These are phyloP conservation scores for Euthynnus affinis DNA, from an alignment of 2,797 vertebrate genomes.

Conservation along the genomic window DNA sequence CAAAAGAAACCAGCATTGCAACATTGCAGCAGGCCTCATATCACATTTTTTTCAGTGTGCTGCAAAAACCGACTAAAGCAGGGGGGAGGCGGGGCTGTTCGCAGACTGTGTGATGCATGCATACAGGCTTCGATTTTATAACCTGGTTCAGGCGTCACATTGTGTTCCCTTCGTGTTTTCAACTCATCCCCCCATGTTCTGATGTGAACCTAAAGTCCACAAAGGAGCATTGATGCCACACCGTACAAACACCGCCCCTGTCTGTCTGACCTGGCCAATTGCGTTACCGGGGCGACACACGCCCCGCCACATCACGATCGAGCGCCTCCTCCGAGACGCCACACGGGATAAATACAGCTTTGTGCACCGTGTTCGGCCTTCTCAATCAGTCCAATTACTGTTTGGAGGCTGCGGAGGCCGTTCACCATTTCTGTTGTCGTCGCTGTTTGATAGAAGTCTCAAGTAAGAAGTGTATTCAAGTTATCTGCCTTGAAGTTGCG, in stretches of 20 bases:
- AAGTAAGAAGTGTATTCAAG: slow-evolving; percentile 69
- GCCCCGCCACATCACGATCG: slow-evolving; percentile 71
- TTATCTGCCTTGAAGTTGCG: background rate
- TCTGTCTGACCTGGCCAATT: slow-evolving; percentile 70
- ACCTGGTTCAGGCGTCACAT: slow-evolving; percentile 18
- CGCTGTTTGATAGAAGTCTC: slow-evolving; percentile 39
- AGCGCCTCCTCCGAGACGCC: slow-evolving; percentile 37
- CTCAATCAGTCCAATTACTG: slow-evolving; percentile 35
- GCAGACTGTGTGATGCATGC: background rate
- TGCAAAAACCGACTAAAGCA: background rate
- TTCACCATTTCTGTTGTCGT: slow-evolving; percentile 19
- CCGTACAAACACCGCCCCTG: slow-evolving; percentile 55
- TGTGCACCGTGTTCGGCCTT: slow-evolving; percentile 16
- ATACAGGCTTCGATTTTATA: slow-evolving; percentile 5
- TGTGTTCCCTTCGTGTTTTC: slow-evolving; percentile 27
- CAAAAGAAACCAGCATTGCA: slow-evolving; percentile 52
- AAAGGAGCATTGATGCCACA: slow-evolving; percentile 4
- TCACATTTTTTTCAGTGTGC: background rate
- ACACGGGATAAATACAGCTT: slow-evolving; percentile 73
- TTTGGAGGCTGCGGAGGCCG: background rate
- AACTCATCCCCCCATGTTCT: background rate
- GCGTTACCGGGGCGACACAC: slow-evolving; percentile 57
- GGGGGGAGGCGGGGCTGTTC: background rate
- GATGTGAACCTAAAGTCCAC: slow-evolving; percentile 54
- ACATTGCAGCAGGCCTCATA: slow-evolving; percentile 31